Evolutionary conservation across 2,797 vertebrate genomes (phyloP), one percentile per base, ranked within the genome.

Genomic region (Enteromius viviparus): DNA sequence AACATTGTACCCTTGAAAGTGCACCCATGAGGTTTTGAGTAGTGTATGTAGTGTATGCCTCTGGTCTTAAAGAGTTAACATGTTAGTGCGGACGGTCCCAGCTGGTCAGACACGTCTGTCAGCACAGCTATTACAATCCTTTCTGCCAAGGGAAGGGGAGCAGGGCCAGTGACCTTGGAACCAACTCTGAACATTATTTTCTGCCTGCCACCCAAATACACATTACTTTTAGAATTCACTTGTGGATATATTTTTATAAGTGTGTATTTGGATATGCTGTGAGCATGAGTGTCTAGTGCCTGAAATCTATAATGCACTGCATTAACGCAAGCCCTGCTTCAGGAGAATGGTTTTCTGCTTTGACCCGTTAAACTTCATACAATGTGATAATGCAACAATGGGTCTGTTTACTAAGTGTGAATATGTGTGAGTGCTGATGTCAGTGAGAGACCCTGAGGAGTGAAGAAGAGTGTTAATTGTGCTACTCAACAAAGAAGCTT

Each of bases 21-120:
- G 49, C 62, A 71, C 53, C 75, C 65, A 62, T 86, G 65, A 77
- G 84, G 32, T 70, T 40, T 78, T 84, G 53, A 23, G 37, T 78
- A 58, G 47, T 80, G 71, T 76, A 69, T 66, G 49, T 51, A 83
- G 81, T 76, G 55, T 83, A 84, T 80, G 72, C 78, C 15, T 75
- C 72, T 85, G 42, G 71, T 85, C 80, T 87, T 89, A 87, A 88
- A 88, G 91, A 85, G 92, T 92, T 93, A 90, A 92, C 87, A 88
- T 88, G 85, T 85, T 80, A 40, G 84, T 85, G 84, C 75, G 85
- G 89, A 88, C 86, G 78, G 78, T 91, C 90, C 94, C 97, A 99
- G 97, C 96, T 99, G 97, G 95, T 95, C 93, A 93, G 94, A 93
- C 94, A 92, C 92, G 94, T 98, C 97, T 97, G 96, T 98, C 97